Base-by-base conservation (phyloP, 1,140 invertebrate species). In the Neomicropteryx cornuta region DNA sequence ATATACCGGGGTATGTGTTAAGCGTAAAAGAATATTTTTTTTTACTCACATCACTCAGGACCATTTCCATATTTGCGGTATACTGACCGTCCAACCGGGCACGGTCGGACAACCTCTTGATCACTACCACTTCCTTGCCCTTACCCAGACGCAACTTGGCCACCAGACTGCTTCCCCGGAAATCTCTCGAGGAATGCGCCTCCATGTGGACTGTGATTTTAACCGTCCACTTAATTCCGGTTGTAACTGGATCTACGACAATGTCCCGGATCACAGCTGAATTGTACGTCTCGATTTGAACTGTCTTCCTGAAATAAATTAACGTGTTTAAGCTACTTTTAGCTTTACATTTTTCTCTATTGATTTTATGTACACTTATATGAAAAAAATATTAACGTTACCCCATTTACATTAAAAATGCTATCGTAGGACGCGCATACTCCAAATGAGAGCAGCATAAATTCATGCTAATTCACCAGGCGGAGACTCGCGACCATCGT, bases 201-300 rank as follows among this genome's bases (percentile, higher is more conserved):
- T 77, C 71, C 18, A 76, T 47, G 47, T 72, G 64, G 38, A 68
- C 66, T 23, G 62, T 65, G 1, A 73, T 52, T 40, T 51, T 62
- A 38, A 74, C 48, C 13, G 55, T 44, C 68, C 72, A 75, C 14
- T 56, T 42, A 5, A 53, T 51, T 33, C 44, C 45, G 18, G 42
- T 47, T 20, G 56, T 60, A 14, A 47, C 50, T 0, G 56, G 51
- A 18, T 60, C 54, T 19, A 65, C 62, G 24, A 68, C 68, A 1
- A 77, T 49, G 33, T 72, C 68, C 43, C 72, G 57, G 39, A 79
- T 66, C 3, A 73, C 47, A 2, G 68, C 61, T n/a, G 56, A 48
- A 36, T 77, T 58, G 40, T 64, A 73, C 32, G 66, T 64, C 49
- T 77, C 71, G 16, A 79, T 47, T 19, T 53, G 53, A 2, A 70